Evolutionary conservation across 2,888 invertebrate genomes (phyloP), one percentile per base, ranked within the genome.

Genomic region (Bhutanitis thaidina): DNA sequence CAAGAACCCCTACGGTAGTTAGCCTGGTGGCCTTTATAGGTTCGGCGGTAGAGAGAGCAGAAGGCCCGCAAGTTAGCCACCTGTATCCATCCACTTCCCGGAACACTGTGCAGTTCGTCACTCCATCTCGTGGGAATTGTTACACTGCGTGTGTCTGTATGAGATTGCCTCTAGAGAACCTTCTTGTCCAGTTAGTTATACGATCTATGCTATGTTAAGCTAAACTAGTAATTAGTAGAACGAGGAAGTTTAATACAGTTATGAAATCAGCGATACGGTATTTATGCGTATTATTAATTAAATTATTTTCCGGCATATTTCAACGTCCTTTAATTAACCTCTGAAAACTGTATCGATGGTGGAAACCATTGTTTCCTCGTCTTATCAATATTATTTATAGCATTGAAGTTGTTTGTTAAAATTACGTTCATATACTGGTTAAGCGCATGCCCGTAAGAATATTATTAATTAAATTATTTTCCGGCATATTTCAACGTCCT

Each of bases 221-320:
- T 12, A 34, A 12, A 1, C 12, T 12, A 34, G 1, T 34, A 30
- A 13, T 34, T 4, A 8, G 27, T 13, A 1, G 3, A 34, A 10
- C 14, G 39, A 55, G 46, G 43, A 45, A 53, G 38, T 35, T 38
- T 13, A 27, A 14, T 20, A 32, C 27, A 34, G 38, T 38, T 52
- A 38, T 35, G 14, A 35, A 52, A 52, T 46, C 43, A 50, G 35
- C 46, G 46, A 52, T 55, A 25, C 66, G 67, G 64, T 67, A 53
- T 56, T 48, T 36, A 40, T 58, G 46, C 48, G 49, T 49, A 53
- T 30, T 61, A 61, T 61, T 56, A 59, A 58, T 43, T 48, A 53
- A 54, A 58, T 20, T 61, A 71, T 73, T 65, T 71, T 68, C 74
- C 76, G 72, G 66, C 58, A 73, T 72, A 73, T 71, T 65, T 49